Base-by-base conservation (phyloP, 2,113 vertebrate genomes). In the Gymnarchus niloticus region DNA sequence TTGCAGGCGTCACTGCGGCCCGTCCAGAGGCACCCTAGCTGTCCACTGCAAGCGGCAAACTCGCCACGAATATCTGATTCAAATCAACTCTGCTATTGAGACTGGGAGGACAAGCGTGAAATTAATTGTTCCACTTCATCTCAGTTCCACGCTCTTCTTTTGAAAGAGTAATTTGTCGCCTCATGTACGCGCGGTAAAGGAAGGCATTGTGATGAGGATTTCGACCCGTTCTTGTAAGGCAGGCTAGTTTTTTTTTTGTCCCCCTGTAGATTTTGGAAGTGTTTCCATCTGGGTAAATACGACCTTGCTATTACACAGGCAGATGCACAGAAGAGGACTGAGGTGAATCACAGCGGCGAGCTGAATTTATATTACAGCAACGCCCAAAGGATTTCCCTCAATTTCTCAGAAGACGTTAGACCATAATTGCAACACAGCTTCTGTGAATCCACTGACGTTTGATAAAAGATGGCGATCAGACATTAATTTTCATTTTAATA, bases 111-210 rank as follows among this genome's bases (percentile, higher is more conserved):
- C 96, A 98, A 95, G 96, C 96, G 95, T 97, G 96, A 98, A 98
- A 99, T 98, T 95, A 98, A 97, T 98, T 96, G 97, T 98, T 98
- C 96, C 97, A 97, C 96, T 97, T 95, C 96, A 95, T 96, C 95
- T 98, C 95, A 94, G 92, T 92, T 93, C 94, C 92, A 94, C 91
- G 90, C 95, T 96, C 93, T 96, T 95, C 95, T 95, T 97, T 95
- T 95, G 92, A 95, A 93, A 94, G 95, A 94, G 94, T 95, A 95
- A 96, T 98, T 97, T 97, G 95, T 95, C 93, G 94, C 92, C 59
- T 91, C 89, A 83, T 91, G 92, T 93, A 93, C 91, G 85, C 86
- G 73, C 87, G 89, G 92, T 88, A 92, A 89, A 86, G 89, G 85
- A 88, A 89, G 87, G 90, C 78, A 51, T 89, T 4, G 8, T 90